phyloP scores from a whole-genome alignment of 2,888 invertebrate species.

The Catocala nupta region DNA sequence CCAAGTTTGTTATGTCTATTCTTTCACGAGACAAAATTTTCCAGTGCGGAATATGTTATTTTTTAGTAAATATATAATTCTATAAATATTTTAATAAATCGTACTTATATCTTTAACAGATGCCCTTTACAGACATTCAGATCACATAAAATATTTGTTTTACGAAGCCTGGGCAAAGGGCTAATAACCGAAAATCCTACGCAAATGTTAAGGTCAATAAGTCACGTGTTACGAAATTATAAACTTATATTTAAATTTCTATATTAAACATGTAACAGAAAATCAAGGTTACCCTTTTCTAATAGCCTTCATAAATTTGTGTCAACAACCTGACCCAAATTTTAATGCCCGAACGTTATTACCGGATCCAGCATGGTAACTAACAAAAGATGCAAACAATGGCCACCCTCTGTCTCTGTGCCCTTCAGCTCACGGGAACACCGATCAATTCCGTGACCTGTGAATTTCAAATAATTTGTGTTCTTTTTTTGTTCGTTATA shows the following conservation, averaged over 20 bases:
- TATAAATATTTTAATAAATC: too few species aligned
- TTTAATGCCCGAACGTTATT: slow-evolving; percentile 81
- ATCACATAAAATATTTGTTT: too few species aligned
- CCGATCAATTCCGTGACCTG: slow-evolving; percentile 49
- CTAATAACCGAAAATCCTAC: too few species aligned
- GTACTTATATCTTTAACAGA: too few species aligned
- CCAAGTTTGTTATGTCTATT: too few species aligned
- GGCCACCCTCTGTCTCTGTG: slow-evolving; percentile 58
- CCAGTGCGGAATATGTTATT: too few species aligned
- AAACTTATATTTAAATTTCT: slow-evolving; percentile 30
- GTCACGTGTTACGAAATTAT: slow-evolving; percentile 12
- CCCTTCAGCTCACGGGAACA: slow-evolving; percentile 50
- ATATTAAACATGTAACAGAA: slow-evolving; percentile 47
- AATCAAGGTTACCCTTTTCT: slow-evolving; percentile 71
- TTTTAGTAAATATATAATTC: too few species aligned
- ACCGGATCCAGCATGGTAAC: slow-evolving; percentile 72
- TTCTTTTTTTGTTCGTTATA: slow-evolving; percentile 17
- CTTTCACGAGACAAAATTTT: too few species aligned
- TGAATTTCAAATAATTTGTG: slow-evolving; percentile 42
- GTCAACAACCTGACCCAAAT: slow-evolving; percentile 82
- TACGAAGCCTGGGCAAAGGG: too few species aligned
- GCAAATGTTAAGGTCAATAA: slow-evolving; percentile 1
- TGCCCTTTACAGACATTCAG: too few species aligned
- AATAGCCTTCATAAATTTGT: slow-evolving; percentile 80
- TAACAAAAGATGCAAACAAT: slow-evolving; percentile 80